phyloP scores from a whole-genome alignment of 2,797 vertebrate genomes.

The Hypotaenidia okinawae region DNA sequence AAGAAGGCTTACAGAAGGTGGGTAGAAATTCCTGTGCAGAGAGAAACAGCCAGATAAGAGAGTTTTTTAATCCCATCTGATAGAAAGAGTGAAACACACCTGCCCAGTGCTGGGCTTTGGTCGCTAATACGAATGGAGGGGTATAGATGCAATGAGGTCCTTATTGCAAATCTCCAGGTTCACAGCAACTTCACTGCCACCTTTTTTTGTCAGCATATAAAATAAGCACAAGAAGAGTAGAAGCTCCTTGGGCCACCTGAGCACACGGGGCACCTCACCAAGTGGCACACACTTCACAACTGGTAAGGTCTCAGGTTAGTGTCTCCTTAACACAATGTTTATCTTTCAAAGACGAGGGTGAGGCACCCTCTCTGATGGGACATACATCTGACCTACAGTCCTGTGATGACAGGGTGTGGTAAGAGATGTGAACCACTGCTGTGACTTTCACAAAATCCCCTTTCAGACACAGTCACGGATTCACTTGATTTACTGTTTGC shows the following conservation, averaged over 20 bases:
- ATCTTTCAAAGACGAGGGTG: background rate
- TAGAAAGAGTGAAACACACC: background rate
- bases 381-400: background rate
- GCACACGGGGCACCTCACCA: background rate
- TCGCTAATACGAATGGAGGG: accelerated
- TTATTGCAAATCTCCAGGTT: background rate
- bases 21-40: background rate
- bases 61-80: background rate
- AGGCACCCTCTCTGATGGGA: background rate
- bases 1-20: background rate
- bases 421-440: background rate
- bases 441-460: background rate
- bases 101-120: background rate
- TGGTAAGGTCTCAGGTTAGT: background rate
- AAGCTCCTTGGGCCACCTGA: background rate
- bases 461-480: background rate
- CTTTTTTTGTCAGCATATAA: background rate
- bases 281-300: background rate
- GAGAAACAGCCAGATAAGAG: background rate
- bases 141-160: accelerated
- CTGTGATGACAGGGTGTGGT: background rate
- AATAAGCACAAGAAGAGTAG: background rate
- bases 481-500: background rate
- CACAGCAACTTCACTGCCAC: accelerated
- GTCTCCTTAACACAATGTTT: background rate